Percentiles rank a stretch among this genome's conserved stretches.
Conservation (phyloP, 2,797 vertebrate species). For the Amblyopsis hoosieri region DNA sequence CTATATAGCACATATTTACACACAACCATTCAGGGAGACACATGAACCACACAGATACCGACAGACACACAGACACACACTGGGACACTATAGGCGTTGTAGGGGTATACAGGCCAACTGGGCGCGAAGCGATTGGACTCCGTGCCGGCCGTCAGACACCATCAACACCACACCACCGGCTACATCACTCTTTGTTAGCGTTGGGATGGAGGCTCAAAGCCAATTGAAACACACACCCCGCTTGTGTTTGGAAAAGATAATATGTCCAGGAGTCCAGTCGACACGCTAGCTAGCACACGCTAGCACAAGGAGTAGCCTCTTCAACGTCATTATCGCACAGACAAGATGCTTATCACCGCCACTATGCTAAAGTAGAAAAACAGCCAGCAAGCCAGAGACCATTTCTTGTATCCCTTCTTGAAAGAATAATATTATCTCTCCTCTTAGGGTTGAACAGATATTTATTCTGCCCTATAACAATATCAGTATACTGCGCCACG, state of each 20-base stretch:
- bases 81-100: constrained; percentile 71
- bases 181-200: constrained; percentile 85
- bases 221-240: constrained; percentile 91
- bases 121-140: constrained; percentile 65
- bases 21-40: not conserved
- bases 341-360: constrained; percentile 57
- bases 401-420: constrained; percentile 16
- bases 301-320: not conserved
- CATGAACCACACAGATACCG: constrained; percentile 23
- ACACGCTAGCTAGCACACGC: constrained; percentile 6
- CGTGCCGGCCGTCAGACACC: constrained; percentile 82
- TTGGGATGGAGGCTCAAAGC: constrained; percentile 87
- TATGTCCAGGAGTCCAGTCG: constrained; percentile 66
- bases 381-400: constrained; percentile 5
- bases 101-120: constrained; percentile 74
- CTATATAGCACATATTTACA: too few relatives aligned
- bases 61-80: constrained; percentile 46
- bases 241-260: constrained; percentile 84
- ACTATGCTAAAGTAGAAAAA: constrained; percentile 35
- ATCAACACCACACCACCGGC: constrained; percentile 77
- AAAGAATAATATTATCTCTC: constrained; percentile 52
- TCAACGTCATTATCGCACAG: constrained; percentile 27
- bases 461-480: constrained; percentile 45
- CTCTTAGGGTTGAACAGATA: constrained; percentile 32
- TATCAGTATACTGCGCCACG: constrained; percentile 17